Conservation (phyloP, 2,113 vertebrate genomes). For the Tachuris rubrigastra region DNA sequence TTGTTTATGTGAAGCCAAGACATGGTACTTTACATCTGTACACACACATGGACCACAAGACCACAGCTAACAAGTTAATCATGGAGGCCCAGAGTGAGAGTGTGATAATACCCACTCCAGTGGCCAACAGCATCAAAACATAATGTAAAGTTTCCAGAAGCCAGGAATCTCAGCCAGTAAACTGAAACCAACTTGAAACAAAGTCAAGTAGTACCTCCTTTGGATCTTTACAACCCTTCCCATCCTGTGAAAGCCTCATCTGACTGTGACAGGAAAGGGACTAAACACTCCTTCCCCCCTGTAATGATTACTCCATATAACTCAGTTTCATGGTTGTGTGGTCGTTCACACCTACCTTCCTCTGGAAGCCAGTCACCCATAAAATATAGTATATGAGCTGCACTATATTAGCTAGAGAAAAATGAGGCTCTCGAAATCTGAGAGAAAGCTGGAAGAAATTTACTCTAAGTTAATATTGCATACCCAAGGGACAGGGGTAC, state of each 20-base stretch:
- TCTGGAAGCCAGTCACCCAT: constrained; percentile 34
- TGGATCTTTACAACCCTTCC: background rate
- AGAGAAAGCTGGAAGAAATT: constrained; percentile 49
- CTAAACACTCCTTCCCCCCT: background rate
- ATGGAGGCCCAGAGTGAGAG: fast-evolving
- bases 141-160: background rate
- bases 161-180: background rate
- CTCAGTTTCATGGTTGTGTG: constrained; percentile 28
- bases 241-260: background rate
- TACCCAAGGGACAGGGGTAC: background rate
- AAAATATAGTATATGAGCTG: constrained; percentile 35
- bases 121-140: background rate
- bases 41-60: background rate
- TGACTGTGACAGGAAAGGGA: background rate
- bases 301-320: background rate
- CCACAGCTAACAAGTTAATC: background rate
- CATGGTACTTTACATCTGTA: background rate
- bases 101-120: background rate
- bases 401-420: constrained; percentile 46
- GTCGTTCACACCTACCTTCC: constrained; percentile 51
- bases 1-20: background rate
- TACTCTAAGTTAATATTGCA: constrained; percentile 30
- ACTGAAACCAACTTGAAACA: background rate
- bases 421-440: constrained; percentile 33
- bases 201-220: background rate